Conservation (phyloP, 2,113 vertebrate genomes). For the Camelus dromedarius region DNA sequence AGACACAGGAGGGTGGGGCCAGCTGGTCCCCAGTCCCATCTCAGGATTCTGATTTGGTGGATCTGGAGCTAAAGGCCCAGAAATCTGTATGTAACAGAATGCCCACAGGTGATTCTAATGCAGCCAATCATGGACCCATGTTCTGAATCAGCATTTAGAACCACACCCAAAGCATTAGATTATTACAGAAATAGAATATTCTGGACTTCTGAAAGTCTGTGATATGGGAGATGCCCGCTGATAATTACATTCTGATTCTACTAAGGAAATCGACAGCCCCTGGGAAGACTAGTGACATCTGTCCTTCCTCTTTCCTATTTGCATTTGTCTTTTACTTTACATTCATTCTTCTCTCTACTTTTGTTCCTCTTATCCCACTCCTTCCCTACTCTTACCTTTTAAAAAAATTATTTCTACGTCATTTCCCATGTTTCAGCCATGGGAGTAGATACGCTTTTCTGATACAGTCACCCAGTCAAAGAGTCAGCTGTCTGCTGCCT, state of each 20-base stretch:
- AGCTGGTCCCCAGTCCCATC: not conserved
- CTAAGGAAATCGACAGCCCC: not conserved
- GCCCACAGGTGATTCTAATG: not conserved
- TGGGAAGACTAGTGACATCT: not conserved
- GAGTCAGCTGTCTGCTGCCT: not conserved
- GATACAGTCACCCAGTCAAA: not conserved
- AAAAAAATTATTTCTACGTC: not conserved
- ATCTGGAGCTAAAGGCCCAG: not conserved
- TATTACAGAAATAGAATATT: not conserved
- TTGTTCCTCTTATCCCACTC: not conserved
- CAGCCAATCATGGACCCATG: not conserved
- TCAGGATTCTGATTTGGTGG: not conserved
- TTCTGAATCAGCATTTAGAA: not conserved
- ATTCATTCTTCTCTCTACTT: not conserved
- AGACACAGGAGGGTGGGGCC: not conserved
- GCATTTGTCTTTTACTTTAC: not conserved
- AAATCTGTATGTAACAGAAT: not conserved
- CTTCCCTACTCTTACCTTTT: not conserved
- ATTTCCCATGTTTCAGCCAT: not conserved
- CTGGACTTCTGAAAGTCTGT: not conserved
- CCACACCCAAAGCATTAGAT: not conserved
- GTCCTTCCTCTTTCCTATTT: not conserved
- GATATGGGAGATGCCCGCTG: not conserved
- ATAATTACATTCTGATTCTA: not conserved
- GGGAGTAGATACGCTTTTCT: not conserved